A percentile compares a stretch with the other conserved stretches of the same genome.
phyloP scores from a whole-genome alignment of 2,888 invertebrate species.

The Cylloceria caligata region DNA sequence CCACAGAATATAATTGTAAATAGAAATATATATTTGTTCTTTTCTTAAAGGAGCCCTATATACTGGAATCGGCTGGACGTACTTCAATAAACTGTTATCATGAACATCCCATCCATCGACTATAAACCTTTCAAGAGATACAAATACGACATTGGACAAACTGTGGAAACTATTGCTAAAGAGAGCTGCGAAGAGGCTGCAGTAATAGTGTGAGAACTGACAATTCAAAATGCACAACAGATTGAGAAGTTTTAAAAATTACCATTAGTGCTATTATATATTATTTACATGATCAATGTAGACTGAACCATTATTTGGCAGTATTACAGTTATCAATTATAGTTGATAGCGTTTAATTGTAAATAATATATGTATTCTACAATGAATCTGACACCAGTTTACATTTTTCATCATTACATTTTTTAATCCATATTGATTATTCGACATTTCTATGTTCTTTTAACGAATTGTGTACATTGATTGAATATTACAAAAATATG shows the following conservation, averaged over 20 bases:
- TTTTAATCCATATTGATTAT: too few relatives aligned
- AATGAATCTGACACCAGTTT: too few relatives aligned
- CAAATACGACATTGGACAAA: constrained; percentile 52
- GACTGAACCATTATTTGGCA: background rate
- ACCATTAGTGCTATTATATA: background rate
- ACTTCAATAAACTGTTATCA: constrained; percentile 50
- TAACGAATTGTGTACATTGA: too few relatives aligned
- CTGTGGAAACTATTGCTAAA: constrained; percentile 51
- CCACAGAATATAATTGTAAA: too few relatives aligned
- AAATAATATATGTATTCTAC: too few relatives aligned
- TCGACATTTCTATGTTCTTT: too few relatives aligned
- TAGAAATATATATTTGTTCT: constrained; percentile 24
- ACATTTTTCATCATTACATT: too few relatives aligned
- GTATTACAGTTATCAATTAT: too few relatives aligned
- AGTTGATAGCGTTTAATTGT: too few relatives aligned
- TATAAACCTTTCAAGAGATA: constrained; percentile 57
- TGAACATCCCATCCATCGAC: constrained; percentile 48
- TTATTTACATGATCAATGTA: background rate
- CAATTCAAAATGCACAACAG: constrained; percentile 35
- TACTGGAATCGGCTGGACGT: constrained; percentile 48
- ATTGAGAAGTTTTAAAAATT: constrained; percentile 37
- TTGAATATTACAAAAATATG: too few relatives aligned
- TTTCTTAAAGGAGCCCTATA: constrained; percentile 41
- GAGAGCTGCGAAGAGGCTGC: constrained; percentile 45
- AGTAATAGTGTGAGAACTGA: constrained; percentile 43